Base-by-base conservation (phyloP, 2,888 invertebrate genomes). In the Mellilla xanthometata region DNA sequence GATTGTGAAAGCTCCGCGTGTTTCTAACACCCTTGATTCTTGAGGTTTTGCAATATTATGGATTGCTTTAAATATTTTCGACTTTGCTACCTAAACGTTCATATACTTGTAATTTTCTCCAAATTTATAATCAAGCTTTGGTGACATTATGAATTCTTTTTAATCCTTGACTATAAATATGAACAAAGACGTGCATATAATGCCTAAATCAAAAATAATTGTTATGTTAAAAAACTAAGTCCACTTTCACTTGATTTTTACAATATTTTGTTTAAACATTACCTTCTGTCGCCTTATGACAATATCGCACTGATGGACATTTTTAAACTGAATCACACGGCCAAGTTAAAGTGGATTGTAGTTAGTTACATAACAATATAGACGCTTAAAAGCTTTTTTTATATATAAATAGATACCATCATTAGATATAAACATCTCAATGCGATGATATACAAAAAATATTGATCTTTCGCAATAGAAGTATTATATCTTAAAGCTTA, bases 381-480 rank as follows among this genome's bases (percentile, higher is more conserved):
- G 48, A 60, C 52, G 65, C 70, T 67, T 72, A 71, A 70, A 68
- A 77, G 78, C 79, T 76, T 76, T 75, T 63, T 54, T 61, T 64
- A 70, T 63, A 65, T 72, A 65, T 72, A 76, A 72, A 72, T 72
- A 75, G 52, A 54, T 52, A 36, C 28, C 28, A 28, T 49, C 23
- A 23, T 63, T 57, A 60, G 66, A 64, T 60, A 62, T 68, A 70
- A 72, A 76, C 69, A 76, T 74, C 68, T 65, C 70, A 79, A 74
- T 76, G 80, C 79, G 71, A 75, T 79, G 80, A 76, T 66, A 72
- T 85, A 87, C 81, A 84, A 86, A 87, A 85, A 82, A 86, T 84
- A 87, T 83, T 77, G 55, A 68, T 83, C 75, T 80, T 80, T 77
- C 69, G 86, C 86, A 84, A 84, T 87, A 70, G 69, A 83, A 80